Conservation (phyloP, 2,888 invertebrate genomes). For the Mallateleia sp. region DNA sequence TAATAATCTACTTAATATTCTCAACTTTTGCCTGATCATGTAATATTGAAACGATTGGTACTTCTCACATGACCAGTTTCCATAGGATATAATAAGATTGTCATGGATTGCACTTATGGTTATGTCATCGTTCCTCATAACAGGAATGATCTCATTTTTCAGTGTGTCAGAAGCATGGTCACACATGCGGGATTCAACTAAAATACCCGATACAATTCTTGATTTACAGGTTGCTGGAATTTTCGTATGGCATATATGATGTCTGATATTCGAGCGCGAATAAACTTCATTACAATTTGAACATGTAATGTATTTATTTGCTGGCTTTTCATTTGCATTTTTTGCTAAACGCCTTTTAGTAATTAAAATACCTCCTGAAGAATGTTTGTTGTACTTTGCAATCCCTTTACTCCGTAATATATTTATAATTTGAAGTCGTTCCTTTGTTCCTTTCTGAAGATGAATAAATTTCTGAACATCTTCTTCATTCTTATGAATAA, state of each 20-base stretch:
- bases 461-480: no score
- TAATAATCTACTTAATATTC: neutral
- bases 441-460: no score
- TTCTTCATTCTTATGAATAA: no score
- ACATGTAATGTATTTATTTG: constrained; percentile 26
- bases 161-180: constrained; percentile 14
- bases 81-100: constrained; percentile 7
- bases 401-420: no score
- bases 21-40: neutral
- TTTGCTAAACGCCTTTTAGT: no score
- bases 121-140: constrained; percentile 26
- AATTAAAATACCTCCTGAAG: no score
- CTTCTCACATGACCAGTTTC: constrained; percentile 43
- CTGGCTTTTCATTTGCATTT: no score
- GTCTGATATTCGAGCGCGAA: constrained; percentile 25
- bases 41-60: no score
- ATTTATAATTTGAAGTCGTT: no score
- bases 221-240: neutral
- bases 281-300: constrained; percentile 3
- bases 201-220: neutral
- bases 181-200: constrained; percentile 29
- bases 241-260: constrained; percentile 23
- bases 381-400: no score
- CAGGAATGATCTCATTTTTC: neutral
- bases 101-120: constrained; percentile 3